phyloP scores from a whole-genome alignment of 2,797 vertebrate genomes.

The Cryptoblepharus egeriae region DNA sequence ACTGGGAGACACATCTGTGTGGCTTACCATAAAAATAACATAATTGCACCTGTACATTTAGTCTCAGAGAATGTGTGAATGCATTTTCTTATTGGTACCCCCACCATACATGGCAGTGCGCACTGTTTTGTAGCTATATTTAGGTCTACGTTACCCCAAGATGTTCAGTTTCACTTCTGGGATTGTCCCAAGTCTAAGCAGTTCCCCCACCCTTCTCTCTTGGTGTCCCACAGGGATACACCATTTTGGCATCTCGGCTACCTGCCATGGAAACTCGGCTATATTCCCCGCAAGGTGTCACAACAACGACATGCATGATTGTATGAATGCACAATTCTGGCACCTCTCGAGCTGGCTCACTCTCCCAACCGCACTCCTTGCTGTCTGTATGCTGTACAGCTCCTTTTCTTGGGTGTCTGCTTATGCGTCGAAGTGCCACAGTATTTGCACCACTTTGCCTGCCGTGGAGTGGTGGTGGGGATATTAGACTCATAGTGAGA shows the following conservation, averaged over 20 bases:
- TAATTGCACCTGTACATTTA: not conserved
- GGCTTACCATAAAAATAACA: not conserved
- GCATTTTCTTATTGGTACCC: not conserved
- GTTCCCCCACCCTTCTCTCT: no score
- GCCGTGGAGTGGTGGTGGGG: not conserved
- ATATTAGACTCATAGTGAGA: not conserved
- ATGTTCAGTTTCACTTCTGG: not conserved
- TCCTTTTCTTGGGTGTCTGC: not conserved
- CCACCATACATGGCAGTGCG: not conserved
- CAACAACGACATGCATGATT: constrained; percentile 14
- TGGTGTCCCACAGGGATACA: not conserved
- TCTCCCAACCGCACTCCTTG: not conserved
- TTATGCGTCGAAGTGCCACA: not conserved
- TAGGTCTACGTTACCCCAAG: not conserved
- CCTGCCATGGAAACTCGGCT: not conserved
- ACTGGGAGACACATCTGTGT: not conserved
- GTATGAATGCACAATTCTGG: constrained; percentile 6
- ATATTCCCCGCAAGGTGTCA: not conserved
- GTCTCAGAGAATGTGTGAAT: not conserved
- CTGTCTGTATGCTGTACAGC: not conserved
- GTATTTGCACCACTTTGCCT: not conserved
- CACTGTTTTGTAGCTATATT: not conserved
- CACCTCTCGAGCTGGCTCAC: not conserved
- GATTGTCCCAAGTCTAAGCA: not conserved
- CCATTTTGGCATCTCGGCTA: not conserved